Base-by-base conservation (phyloP, 2,797 vertebrate genomes). In the Gephyroberyx darwinii region DNA sequence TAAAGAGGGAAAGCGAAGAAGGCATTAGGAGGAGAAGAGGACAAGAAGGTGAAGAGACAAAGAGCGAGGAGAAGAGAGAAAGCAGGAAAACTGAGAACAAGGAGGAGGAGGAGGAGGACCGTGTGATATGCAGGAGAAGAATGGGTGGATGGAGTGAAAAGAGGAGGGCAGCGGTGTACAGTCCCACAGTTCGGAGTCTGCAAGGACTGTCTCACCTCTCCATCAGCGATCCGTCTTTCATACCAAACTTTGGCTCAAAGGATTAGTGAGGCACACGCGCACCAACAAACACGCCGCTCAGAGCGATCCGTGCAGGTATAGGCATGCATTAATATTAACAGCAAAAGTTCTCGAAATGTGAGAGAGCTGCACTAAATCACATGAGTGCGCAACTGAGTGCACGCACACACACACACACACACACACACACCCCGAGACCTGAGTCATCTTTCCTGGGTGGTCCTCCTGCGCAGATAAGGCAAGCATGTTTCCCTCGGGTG, bases 381-480 rank as follows among this genome's bases (percentile, higher is more conserved):
- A 90, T 84, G 78, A 83, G 78, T 71, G 78, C 68, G 79, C 76
- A 70, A 85, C n/a, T 1, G 63, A 81, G 75, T 71, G 84, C 19
- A 75, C 43, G 71, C 6, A 69, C 37, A 74, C 70, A 55, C 65
- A 67, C 52, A 50, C 47, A 52, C 71, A 55, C 4, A 19, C 65
- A 5, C 65, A 81, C 60, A 86, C 16, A 82, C 59, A 74, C 80
- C 84, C 81, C 63, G 47, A 75, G 45, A 73, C 88, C 88, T 83
- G 85, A 92, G 86, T 90, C 89, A 91, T 90, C 83, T 91, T 91
- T 91, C 92, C 89, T 94, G 93, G 93, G 93, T 94, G 94, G 93
- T 94, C 93, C 89, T 90, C 80, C 84, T 88, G 89, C 68, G 80
- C 88, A 93, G 92, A 94, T 93, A 94, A 94, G 92, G 84, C 82